Percentiles rank a stretch among this genome's conserved stretches.
Conservation (phyloP, 2,888 invertebrate species). For the Oxytorus armatus region DNA sequence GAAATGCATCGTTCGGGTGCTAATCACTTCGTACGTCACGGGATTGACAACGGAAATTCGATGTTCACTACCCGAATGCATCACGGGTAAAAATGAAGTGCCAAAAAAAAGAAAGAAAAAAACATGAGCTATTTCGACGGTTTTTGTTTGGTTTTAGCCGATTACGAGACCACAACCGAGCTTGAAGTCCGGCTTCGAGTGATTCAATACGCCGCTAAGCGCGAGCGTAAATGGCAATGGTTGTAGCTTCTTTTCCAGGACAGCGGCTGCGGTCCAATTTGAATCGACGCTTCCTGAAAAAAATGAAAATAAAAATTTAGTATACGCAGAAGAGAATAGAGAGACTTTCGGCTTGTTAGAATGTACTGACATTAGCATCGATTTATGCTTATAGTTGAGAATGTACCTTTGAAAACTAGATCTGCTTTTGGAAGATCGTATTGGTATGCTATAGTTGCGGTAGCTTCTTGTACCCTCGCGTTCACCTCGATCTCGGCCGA, state of each 20-base stretch:
- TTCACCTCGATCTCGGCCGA: slow-evolving; percentile 98
- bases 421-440: slow-evolving; percentile 98
- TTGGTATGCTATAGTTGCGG: slow-evolving; percentile 97
- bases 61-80: slow-evolving; percentile 38
- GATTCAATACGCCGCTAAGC: slow-evolving; percentile 96
- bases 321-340: slow-evolving; percentile 6
- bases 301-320: slow-evolving; percentile 12
- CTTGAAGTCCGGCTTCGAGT: slow-evolving; percentile 95
- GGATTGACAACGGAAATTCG: not conserved
- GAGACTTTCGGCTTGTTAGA: too few species aligned
- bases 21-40: not conserved
- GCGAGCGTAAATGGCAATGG: slow-evolving; percentile 97
- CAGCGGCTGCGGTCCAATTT: slow-evolving; percentile 96
- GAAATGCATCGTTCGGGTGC: slow-evolving; percentile 15
- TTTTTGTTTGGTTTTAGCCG: slow-evolving; percentile 87
- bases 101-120: slow-evolving; percentile 37
- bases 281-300: slow-evolving; percentile 94
- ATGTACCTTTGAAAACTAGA: slow-evolving; percentile 94
- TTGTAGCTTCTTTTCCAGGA: slow-evolving; percentile 96
- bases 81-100: slow-evolving; percentile 46
- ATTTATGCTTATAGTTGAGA: too few species aligned
- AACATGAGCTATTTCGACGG: slow-evolving; percentile 62
- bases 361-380: too few species aligned
- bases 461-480: slow-evolving; percentile 94
- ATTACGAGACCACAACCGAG: slow-evolving; percentile 98